phyloP scores from a whole-genome alignment of 2,113 vertebrate genomes.

The Oenanthe melanoleuca region DNA sequence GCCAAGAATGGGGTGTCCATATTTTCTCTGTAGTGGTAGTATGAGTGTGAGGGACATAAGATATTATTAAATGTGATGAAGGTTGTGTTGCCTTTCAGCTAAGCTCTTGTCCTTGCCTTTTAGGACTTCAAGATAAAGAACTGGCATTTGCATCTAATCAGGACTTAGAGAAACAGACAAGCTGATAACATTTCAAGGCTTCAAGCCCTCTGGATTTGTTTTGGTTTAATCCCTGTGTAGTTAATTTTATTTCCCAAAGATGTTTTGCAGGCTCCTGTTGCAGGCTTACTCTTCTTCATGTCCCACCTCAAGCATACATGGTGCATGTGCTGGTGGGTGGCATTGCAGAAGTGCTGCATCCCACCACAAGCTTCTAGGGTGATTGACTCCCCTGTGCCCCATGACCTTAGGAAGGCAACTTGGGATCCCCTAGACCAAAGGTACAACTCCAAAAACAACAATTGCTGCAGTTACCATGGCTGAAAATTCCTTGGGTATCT shows the following conservation, averaged over 20 bases:
- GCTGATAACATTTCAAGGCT: neutral
- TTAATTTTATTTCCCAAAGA: neutral
- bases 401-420: neutral
- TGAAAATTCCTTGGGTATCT: constrained; percentile 25
- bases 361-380: neutral
- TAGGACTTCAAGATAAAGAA: neutral
- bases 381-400: neutral
- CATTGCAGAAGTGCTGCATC: neutral
- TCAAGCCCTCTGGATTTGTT: neutral
- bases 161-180: neutral
- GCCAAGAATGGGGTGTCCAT: neutral
- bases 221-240: neutral
- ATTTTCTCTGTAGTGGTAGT: neutral
- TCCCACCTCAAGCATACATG: rapidly evolving
- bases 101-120: constrained; percentile 25
- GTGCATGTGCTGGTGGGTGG: neutral
- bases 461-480: neutral
- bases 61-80: neutral
- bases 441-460: neutral
- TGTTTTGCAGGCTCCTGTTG: neutral
- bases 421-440: neutral
- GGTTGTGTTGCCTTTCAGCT: neutral
- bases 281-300: neutral
- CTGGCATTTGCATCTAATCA: neutral
- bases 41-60: neutral